Conservation (phyloP, 2,888 invertebrate species). For the Drosophila algonquin region DNA sequence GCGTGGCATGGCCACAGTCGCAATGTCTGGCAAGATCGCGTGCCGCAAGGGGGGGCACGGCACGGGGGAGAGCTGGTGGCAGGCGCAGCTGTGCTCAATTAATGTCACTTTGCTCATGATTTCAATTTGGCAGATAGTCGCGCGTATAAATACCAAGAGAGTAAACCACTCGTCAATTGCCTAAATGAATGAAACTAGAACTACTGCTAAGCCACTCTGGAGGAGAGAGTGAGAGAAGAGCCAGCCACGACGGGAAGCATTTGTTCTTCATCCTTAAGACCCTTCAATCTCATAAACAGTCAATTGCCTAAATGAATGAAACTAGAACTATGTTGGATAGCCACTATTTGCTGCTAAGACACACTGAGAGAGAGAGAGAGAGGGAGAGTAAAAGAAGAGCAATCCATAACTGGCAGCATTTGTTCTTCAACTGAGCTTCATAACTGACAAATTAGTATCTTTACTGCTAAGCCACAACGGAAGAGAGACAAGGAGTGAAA, state of each 20-base stretch:
- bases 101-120: slow-evolving; percentile 62
- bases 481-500: too few relatives aligned
- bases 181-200: slow-evolving; percentile 19
- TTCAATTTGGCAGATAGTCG: slow-evolving; percentile 38
- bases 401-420: neutral
- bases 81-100: slow-evolving; percentile 68
- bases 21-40: slow-evolving; percentile 66
- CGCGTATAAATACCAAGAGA: neutral
- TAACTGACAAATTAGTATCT: too few relatives aligned
- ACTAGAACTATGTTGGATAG: neutral
- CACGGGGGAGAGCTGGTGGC: slow-evolving; percentile 16
- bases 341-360: neutral
- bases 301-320: slow-evolving; percentile 39
- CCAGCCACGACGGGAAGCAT: too few relatives aligned
- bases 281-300: too few relatives aligned
- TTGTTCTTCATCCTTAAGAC: too few relatives aligned
- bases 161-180: slow-evolving; percentile 25
- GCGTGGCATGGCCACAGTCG: slow-evolving; percentile 43
- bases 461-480: too few relatives aligned
- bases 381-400: neutral
- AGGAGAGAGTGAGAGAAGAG: neutral
- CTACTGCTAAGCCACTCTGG: slow-evolving; percentile 10
- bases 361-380: neutral
- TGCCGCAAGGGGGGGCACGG: slow-evolving; percentile 20
- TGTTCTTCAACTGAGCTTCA: too few relatives aligned